phyloP scores from a whole-genome alignment of 53 echinoderm and acorn worm genomes.

The Astropecten irregularis region DNA sequence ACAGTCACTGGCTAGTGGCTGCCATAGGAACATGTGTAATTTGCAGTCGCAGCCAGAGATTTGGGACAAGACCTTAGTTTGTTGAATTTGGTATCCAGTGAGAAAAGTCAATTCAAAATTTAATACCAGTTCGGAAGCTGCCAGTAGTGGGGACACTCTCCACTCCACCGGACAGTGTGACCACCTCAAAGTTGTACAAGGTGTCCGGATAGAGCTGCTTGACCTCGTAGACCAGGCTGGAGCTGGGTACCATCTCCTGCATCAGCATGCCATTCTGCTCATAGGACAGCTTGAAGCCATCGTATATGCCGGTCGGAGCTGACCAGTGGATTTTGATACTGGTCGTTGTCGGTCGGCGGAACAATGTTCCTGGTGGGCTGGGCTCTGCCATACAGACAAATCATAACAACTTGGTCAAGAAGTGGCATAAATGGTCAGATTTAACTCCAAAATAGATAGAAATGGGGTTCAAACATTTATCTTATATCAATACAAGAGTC shows the following conservation, averaged over 20 bases:
- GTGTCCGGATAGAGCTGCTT: constrained; percentile 55
- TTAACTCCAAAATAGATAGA: too few relatives aligned
- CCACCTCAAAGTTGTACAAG: constrained; percentile 42
- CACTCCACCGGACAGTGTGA: not conserved
- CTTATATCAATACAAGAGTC: too few relatives aligned
- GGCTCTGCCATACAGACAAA: not conserved
- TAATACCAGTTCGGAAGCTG: constrained; percentile 64
- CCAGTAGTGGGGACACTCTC: constrained; percentile 11
- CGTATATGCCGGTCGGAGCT: constrained; percentile 31
- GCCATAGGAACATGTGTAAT: too few relatives aligned
- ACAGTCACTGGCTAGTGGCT: too few relatives aligned
- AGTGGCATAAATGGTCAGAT: too few relatives aligned
- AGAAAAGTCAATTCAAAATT: too few relatives aligned
- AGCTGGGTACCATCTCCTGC: constrained; percentile 7
- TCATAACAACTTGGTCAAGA: not conserved
- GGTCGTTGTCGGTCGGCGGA: constrained; percentile 7
- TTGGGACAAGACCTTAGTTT: too few relatives aligned
- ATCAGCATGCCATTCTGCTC: constrained; percentile 6
- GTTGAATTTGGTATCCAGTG: too few relatives aligned
- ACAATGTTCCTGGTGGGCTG: not conserved
- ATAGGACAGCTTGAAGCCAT: constrained; percentile 64
- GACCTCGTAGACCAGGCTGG: constrained; percentile 23
- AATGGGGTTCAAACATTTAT: too few relatives aligned
- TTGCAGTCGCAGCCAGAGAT: too few relatives aligned
- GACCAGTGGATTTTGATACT: constrained; percentile 55